Evolutionary conservation across 2,888 invertebrate genomes (phyloP).

Genomic region (Alcis repandata): DNA sequence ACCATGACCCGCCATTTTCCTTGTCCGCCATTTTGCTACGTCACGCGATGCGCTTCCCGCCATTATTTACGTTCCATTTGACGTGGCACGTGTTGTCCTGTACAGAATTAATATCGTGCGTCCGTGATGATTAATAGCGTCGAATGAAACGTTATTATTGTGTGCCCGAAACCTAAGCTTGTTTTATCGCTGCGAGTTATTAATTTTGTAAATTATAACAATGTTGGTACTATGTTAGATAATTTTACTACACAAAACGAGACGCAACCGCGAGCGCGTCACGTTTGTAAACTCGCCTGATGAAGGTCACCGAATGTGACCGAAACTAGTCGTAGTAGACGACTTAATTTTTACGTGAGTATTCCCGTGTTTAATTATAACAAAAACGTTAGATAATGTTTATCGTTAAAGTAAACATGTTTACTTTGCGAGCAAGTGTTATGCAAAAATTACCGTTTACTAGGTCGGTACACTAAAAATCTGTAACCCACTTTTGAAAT

Average conservation of each 20-base stretch:
- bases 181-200: constrained; percentile 25
- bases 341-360: too few relatives aligned
- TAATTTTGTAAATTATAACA: constrained; percentile 29
- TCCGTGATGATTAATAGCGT: constrained; percentile 58
- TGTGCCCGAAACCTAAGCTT: constrained; percentile 23
- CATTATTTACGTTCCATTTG: constrained; percentile 57
- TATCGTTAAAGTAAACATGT: neutral
- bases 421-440: neutral
- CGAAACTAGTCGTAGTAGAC: too few relatives aligned
- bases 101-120: constrained; percentile 49
- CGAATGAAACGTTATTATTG: constrained; percentile 51
- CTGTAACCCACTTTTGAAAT: too few relatives aligned
- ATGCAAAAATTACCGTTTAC: neutral
- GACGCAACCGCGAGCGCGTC: too few relatives aligned
- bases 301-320: too few relatives aligned
- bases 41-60: constrained; percentile 46
- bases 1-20: constrained; percentile 48
- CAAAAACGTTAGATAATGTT: neutral
- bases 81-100: constrained; percentile 54
- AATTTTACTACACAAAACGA: too few relatives aligned
- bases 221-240: neutral
- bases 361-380: too few relatives aligned
- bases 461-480: too few relatives aligned
- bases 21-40: constrained; percentile 44
- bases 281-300: too few relatives aligned